Conservation (phyloP, 2,888 invertebrate genomes). For the Yponomeuta plumbellus region DNA sequence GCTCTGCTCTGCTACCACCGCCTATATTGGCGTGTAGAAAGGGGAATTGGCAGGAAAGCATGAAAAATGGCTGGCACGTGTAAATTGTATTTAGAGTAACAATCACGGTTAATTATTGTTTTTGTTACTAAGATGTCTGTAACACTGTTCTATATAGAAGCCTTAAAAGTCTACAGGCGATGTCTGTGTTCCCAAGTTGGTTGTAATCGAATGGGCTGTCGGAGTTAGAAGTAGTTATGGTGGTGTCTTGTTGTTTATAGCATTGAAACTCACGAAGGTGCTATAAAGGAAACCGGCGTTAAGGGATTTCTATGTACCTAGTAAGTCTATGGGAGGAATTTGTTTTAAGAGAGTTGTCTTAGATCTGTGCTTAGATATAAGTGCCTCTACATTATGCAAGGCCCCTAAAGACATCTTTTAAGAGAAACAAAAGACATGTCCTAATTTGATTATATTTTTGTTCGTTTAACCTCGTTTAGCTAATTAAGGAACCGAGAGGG, state of each 20-base stretch:
- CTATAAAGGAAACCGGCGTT: neutral
- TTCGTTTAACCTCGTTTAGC: neutral
- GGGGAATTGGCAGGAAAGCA: too few relatives aligned
- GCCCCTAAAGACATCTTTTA: neutral
- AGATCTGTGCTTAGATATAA: neutral
- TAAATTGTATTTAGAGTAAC: neutral
- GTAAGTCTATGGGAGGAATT: neutral
- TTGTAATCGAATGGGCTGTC: neutral
- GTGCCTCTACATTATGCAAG: neutral
- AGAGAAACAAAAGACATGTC: neutral
- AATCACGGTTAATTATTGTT: neutral
- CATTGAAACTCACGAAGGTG: neutral
- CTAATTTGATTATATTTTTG: neutral
- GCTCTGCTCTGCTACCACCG: too few relatives aligned
- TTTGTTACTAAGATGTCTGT: neutral
- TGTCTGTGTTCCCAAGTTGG: neutral
- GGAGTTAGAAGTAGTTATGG: neutral
- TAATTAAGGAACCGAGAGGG: constrained; percentile 9
- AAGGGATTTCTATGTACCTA: neutral
- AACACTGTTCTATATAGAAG: neutral
- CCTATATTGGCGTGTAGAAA: too few relatives aligned
- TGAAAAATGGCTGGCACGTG: too few relatives aligned
- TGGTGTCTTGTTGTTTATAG: neutral
- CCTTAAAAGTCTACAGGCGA: neutral
- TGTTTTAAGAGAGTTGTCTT: neutral